Evolutionary conservation across 2,797 vertebrate species (phyloP), one percentile per base, ranked within the genome.

Genomic region (Pelodytes ibericus): DNA sequence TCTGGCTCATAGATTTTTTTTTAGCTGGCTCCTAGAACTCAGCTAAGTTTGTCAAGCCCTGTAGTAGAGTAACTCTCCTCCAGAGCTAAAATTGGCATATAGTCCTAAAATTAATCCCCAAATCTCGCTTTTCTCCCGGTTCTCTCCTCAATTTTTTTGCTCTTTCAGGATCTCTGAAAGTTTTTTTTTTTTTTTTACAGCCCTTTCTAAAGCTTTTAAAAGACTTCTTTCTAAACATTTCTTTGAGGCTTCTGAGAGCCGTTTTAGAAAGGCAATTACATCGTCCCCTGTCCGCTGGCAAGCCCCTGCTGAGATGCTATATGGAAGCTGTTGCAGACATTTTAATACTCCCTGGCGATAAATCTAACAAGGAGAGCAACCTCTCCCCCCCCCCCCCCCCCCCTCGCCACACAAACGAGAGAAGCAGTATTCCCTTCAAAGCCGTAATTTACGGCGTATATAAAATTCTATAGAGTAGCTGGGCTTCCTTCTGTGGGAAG

Each of bases 231-330:
- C 16, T 72, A 81, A 88, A 80, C 81, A 72, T 83, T 83, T 73
- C 83, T 88, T 80, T 66, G 82, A 83, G 84, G 84, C 87, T 83
- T 87, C 84, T 80, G 73, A 80, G 83, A 85, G 81, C 68, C 80
- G 82, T 88, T 89, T 84, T 84, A 86, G 87, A 87, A 83, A 59
- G 77, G 86, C 84, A 88, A 87, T 92, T 87, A 83, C 86, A 81
- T 85, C 80, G 83, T 86, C 83, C 85, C 70, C 82, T 82, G 80
- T 91, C 85, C 87, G 85, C 82, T 58, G 87, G 87, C 84, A 82
- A 85, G 87, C 85, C 88, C 88, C 85, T 60, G 78, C 80, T 80
- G 85, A 33, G 79, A 59, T 80, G 85, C 76, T 79, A 87, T 84
- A 84, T 84, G 84, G 81, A 89, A 90, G 89, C 85, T 73, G 82